These are phyloP conservation scores for Euwallacea fornicatus DNA, from an alignment of 1,140 invertebrate genomes.

Conservation along the genomic window DNA sequence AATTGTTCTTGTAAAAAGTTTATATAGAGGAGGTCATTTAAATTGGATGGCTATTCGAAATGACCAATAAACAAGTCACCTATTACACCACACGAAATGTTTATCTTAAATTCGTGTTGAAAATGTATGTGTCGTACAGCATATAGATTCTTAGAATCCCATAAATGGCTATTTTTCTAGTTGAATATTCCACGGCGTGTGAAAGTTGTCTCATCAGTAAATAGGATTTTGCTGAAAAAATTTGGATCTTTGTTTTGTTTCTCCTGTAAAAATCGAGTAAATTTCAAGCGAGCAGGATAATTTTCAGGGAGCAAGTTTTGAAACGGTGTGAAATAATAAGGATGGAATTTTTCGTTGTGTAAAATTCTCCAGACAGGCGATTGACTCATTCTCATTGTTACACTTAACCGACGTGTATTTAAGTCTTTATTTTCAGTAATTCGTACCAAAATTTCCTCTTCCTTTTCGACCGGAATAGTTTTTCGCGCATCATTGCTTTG, in stretches of 20 bases:
- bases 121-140: not conserved
- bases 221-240: not conserved
- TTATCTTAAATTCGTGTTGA: not conserved
- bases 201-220: conserved; percentile 7
- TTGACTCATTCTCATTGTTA: conserved; percentile 8
- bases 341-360: conserved; percentile 8
- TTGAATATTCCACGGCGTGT: conserved; percentile 13
- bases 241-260: not conserved
- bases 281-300: not conserved
- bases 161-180: not conserved
- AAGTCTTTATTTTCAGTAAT: conserved; percentile 4
- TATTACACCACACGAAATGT: not conserved
- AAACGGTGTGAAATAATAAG: conserved; percentile 8
- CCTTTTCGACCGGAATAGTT: not conserved
- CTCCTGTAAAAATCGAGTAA: not conserved
- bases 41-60: not conserved
- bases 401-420: too few relatives aligned
- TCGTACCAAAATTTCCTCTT: conserved; percentile 4
- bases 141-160: conserved; percentile 6
- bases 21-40: too few relatives aligned
- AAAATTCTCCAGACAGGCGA: not conserved
- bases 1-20: too few relatives aligned
- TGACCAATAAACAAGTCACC: not conserved
- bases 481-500: not conserved
- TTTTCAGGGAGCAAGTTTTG: too few relatives aligned